phyloP scores from a whole-genome alignment of 2,113 vertebrate species.

The Xiphophorus maculatus region DNA sequence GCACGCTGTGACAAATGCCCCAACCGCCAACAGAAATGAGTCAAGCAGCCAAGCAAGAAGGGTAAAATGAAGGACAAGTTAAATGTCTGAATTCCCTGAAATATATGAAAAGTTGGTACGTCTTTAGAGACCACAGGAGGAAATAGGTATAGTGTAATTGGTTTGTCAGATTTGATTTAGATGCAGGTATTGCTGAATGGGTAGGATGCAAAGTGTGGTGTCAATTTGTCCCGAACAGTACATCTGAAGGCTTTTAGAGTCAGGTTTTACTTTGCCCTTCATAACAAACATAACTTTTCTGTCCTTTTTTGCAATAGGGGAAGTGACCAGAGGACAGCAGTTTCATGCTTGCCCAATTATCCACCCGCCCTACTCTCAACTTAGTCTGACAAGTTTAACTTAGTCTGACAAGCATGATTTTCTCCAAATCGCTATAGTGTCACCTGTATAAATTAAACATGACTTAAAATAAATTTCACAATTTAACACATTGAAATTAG shows the following conservation, averaged over 20 bases:
- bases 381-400: too few relatives aligned
- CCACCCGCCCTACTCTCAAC: too few relatives aligned
- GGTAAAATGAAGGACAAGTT: constrained; percentile 5
- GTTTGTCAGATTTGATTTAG: background rate
- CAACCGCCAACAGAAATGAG: constrained; percentile 3
- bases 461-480: too few relatives aligned
- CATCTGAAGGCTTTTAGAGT: background rate
- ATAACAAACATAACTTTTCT: background rate
- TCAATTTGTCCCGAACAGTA: background rate
- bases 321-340: background rate
- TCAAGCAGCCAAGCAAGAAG: background rate
- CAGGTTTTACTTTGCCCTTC: background rate
- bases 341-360: background rate
- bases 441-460: too few relatives aligned
- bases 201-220: background rate
- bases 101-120: background rate
- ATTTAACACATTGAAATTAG: too few relatives aligned
- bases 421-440: too few relatives aligned
- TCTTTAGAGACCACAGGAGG: background rate
- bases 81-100: constrained; percentile 1
- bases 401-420: too few relatives aligned
- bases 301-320: background rate
- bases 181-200: background rate
- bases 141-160: background rate
- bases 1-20: background rate